Conservation (phyloP, 1,140 invertebrate genomes). For the Brachystomella parvula region DNA sequence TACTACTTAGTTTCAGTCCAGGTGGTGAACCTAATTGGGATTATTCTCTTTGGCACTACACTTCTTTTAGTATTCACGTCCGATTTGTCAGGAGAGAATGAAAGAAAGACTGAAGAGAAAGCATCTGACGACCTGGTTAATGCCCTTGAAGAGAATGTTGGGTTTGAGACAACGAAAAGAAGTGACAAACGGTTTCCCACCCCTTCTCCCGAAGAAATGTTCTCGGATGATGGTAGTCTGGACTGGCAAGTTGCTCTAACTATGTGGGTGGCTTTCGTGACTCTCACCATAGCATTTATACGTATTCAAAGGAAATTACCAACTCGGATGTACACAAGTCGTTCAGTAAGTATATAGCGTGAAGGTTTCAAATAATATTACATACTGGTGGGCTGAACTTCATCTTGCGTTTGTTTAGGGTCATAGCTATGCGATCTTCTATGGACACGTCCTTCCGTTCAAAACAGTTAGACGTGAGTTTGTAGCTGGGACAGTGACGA, state of each 20-base stretch:
- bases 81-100: too few species aligned
- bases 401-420: conserved; percentile 16
- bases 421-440: conserved; percentile 22
- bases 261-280: neutral
- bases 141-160: neutral
- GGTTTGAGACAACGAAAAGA: neutral
- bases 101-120: neutral
- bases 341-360: neutral
- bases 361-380: neutral
- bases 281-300: neutral
- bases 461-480: conserved; percentile 19
- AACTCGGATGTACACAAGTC: conserved; percentile 16
- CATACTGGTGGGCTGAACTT: neutral
- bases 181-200: neutral
- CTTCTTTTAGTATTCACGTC: neutral
- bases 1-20: neutral
- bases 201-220: neutral
- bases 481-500: conserved; percentile 22
- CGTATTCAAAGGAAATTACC: conserved; percentile 2
- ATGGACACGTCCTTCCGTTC: conserved; percentile 17
- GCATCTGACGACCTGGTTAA: neutral
- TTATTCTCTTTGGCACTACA: neutral
- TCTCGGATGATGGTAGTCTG: conserved; percentile 1
- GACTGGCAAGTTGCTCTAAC: neutral
- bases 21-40: neutral